Evolutionary conservation across 2,797 vertebrate genomes (phyloP).

Genomic region (Scolopax rusticola): DNA sequence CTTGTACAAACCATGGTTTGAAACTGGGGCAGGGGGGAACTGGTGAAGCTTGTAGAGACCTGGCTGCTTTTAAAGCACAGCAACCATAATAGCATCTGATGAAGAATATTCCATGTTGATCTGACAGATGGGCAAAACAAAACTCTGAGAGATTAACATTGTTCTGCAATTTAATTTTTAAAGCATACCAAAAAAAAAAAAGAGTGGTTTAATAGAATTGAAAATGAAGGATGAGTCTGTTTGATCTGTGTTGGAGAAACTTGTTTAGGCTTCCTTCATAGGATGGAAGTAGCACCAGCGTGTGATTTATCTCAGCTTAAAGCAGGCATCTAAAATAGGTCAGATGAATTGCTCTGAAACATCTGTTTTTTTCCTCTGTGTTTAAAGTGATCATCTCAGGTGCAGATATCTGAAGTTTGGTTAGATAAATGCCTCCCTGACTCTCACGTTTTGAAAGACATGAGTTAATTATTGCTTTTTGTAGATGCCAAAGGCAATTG

Average conservation of each 20-base stretch:
- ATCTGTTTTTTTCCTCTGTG: neutral
- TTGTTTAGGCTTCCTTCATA: neutral
- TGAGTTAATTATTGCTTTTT: neutral
- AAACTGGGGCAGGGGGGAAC: too few species aligned
- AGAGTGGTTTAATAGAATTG: neutral
- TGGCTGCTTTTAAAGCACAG: neutral
- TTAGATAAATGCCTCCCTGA: neutral
- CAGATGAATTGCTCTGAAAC: neutral
- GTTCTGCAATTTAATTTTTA: constrained; percentile 15
- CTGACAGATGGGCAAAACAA: neutral
- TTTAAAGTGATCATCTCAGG: neutral
- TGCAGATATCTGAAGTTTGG: neutral
- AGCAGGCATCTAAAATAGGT: constrained; percentile 46
- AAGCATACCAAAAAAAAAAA: neutral
- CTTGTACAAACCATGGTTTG: neutral
- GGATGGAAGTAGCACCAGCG: accelerated
- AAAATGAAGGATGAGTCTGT: neutral
- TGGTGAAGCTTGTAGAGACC: neutral
- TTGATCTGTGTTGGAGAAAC: neutral
- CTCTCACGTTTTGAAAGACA: neutral
- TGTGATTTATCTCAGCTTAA: constrained; percentile 35
- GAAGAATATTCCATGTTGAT: neutral
- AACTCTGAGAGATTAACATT: constrained; percentile 5
- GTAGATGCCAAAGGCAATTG: neutral
- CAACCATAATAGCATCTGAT: neutral